Percentiles rank a stretch among this genome's conserved stretches.
phyloP scores from a whole-genome alignment of 2,888 invertebrate genomes.

The Athalia cordata region DNA sequence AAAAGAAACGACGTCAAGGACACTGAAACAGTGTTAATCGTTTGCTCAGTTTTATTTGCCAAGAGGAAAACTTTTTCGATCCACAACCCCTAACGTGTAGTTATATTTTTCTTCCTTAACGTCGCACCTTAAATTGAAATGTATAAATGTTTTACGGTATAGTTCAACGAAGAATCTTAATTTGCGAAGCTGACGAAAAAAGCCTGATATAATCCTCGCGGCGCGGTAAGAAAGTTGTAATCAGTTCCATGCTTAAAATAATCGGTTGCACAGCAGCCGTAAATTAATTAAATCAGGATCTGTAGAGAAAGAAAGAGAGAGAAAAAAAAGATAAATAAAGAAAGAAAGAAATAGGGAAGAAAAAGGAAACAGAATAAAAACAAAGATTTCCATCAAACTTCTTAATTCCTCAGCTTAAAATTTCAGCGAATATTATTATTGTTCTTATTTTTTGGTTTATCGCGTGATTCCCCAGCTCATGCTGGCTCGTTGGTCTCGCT shows the following conservation, averaged over 20 bases:
- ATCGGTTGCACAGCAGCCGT: conserved; percentile 3
- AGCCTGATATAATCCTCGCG: no score
- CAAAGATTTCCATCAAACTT: conserved; percentile 33
- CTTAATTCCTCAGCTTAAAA: conserved; percentile 11
- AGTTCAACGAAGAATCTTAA: no score
- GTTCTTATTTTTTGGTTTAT: conserved; percentile 16
- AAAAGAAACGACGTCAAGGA: no score
- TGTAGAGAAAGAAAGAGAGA: neutral
- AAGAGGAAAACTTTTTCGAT: no score
- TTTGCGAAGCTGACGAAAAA: no score
- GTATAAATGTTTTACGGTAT: no score
- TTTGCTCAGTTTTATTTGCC: no score
- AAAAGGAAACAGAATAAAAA: neutral
- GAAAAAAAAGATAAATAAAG: neutral
- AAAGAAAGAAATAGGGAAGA: neutral
- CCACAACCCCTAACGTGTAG: no score
- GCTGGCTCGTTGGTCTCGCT: neutral
- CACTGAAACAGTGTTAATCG: no score
- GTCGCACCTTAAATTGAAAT: no score
- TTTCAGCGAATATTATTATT: neutral
- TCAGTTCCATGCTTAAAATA: conserved; percentile 24
- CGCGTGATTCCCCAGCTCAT: neutral
- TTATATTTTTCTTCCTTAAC: no score
- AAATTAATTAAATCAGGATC: conserved; percentile 30
- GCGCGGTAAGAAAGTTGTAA: conserved; percentile 24